These are phyloP conservation scores for Subacronicta megacephala DNA, from an alignment of 2,888 invertebrate genomes.

Conservation along the genomic window DNA sequence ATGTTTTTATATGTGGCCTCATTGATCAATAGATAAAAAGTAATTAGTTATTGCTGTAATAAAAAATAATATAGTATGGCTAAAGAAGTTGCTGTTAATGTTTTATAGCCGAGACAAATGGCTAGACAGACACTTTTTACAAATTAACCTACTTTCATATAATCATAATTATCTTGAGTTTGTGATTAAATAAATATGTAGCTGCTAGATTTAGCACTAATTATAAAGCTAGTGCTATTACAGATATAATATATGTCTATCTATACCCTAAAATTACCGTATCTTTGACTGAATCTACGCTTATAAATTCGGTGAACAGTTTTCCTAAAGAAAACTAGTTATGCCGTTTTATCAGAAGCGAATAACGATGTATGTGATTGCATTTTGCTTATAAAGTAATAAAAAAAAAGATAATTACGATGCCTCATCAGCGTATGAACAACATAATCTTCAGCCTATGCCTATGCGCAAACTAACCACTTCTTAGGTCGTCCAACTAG, in stretches of 20 bases:
- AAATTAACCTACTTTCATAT: slow-evolving; percentile 37
- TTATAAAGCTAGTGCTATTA: not conserved
- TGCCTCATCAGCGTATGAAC: slow-evolving; percentile 12
- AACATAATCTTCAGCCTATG: slow-evolving; percentile 30
- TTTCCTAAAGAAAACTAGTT: too few species aligned
- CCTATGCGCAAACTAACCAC: slow-evolving; percentile 21
- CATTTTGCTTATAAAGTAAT: too few species aligned
- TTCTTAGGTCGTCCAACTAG: slow-evolving; percentile 24
- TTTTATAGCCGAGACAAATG: slow-evolving; percentile 44
- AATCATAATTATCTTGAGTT: slow-evolving; percentile 22
- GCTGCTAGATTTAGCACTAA: too few species aligned
- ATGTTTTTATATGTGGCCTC: not conserved
- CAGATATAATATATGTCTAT: not conserved
- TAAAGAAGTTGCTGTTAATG: slow-evolving; percentile 19
- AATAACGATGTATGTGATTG: too few species aligned
- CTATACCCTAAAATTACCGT: too few species aligned
- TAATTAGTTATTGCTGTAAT: slow-evolving; percentile 34
- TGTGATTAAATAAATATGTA: slow-evolving; percentile 14
- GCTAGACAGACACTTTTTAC: slow-evolving; percentile 32
- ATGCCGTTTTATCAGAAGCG: too few species aligned
- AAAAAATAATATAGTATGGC: slow-evolving; percentile 30
- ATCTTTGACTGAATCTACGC: too few species aligned
- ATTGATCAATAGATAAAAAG: slow-evolving; percentile 10
- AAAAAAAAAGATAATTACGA: slow-evolving; percentile 18
- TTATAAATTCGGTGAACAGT: too few species aligned